phyloP scores from a whole-genome alignment of 2,888 invertebrate species.

The Panzeria rudis region DNA sequence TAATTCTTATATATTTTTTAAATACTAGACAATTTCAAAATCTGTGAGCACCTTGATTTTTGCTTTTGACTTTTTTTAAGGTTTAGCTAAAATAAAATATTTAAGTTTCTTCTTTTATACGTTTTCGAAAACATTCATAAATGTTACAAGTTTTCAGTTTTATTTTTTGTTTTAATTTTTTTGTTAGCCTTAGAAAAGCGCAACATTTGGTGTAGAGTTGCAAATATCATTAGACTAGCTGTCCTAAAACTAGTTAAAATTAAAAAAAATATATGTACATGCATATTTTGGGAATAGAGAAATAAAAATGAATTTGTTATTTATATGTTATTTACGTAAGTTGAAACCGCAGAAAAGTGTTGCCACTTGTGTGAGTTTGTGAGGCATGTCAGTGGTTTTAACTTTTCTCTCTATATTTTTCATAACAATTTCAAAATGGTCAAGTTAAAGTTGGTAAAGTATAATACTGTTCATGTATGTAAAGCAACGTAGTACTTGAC shows the following conservation, averaged over 20 bases:
- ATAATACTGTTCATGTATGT: neutral
- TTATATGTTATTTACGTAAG: constrained; percentile 63
- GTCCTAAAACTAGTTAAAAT: neutral
- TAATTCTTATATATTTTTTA: neutral
- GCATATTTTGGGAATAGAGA: neutral
- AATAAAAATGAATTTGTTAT: constrained; percentile 33
- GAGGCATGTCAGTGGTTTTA: constrained; percentile 67
- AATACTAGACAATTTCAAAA: neutral
- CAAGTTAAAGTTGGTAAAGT: neutral
- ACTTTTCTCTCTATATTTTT: constrained; percentile 13
- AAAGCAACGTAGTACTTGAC: neutral
- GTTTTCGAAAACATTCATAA: neutral
- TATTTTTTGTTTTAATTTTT: constrained; percentile 19
- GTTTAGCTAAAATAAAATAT: neutral
- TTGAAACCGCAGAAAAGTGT: constrained; percentile 67
- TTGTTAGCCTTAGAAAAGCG: constrained; percentile 8
- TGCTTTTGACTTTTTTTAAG: too few relatives aligned
- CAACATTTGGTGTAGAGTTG: constrained; percentile 38
- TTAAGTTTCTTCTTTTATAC: neutral
- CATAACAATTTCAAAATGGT: constrained; percentile 13
- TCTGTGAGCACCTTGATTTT: neutral
- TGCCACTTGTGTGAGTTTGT: constrained; percentile 73
- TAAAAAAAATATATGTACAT: neutral
- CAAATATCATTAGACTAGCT: constrained; percentile 11
- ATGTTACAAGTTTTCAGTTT: too few relatives aligned